phyloP scores from a whole-genome alignment of 2,113 vertebrate species.

The Microtus richardsoni region DNA sequence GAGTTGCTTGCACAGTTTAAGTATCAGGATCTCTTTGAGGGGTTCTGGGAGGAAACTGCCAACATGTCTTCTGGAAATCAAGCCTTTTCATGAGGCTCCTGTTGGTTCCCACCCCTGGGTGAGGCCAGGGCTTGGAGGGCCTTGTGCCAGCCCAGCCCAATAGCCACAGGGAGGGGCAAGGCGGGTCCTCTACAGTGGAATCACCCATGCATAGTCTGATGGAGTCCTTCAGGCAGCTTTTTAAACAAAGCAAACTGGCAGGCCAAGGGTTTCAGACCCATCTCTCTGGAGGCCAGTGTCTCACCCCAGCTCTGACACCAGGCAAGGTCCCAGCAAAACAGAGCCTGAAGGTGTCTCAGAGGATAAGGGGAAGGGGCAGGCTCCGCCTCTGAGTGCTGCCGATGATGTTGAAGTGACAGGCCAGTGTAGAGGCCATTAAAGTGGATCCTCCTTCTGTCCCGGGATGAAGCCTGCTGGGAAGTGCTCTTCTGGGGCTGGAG shows the following conservation, averaged over 20 bases:
- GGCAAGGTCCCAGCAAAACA: background rate
- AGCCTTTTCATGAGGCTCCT: background rate
- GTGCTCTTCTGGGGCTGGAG: background rate
- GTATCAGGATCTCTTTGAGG: background rate
- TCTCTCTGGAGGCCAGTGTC: background rate
- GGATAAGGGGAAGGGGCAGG: background rate
- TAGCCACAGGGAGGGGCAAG: constrained; percentile 18
- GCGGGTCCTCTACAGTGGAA: background rate
- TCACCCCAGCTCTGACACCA: background rate
- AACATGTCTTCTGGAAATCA: background rate
- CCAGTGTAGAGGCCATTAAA: background rate
- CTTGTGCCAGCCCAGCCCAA: constrained; percentile 51
- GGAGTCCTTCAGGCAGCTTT: background rate
- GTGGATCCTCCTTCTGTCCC: rapidly evolving
- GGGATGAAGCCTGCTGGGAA: background rate
- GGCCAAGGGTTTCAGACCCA: background rate
- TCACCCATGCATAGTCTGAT: background rate
- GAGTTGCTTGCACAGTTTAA: background rate
- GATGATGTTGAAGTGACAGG: background rate
- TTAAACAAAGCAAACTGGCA: background rate
- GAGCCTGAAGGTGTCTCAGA: rapidly evolving
- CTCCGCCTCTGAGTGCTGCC: background rate
- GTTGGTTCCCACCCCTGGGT: constrained; percentile 35
- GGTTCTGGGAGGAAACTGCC: constrained; percentile 10
- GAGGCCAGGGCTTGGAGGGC: background rate